Percentiles rank a stretch among this genome's conserved stretches.
Evolutionary conservation across 1,140 invertebrate species (phyloP).

Genomic region (Heliconius nattereri): DNA sequence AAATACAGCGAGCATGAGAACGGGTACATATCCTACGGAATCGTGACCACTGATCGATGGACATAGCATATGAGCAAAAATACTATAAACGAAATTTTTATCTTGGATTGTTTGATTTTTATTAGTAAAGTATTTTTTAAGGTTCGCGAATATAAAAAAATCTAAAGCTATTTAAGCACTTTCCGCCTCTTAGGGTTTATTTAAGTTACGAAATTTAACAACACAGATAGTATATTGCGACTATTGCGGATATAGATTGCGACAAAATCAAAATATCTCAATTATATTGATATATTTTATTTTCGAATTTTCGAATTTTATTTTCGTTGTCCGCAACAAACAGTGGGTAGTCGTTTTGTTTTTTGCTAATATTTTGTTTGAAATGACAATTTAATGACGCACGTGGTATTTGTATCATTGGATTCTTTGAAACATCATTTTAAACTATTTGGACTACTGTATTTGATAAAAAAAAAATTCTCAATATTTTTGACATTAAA

Average conservation of each 20-base stretch:
- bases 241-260: too few species aligned
- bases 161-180: too few species aligned
- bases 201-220: too few species aligned
- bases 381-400: slow-evolving; percentile 23
- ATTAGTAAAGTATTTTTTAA: too few species aligned
- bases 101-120: not conserved
- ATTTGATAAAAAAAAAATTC: not conserved
- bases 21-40: slow-evolving; percentile 36
- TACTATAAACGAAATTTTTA: slow-evolving; percentile 21
- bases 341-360: not conserved
- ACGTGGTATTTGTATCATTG: slow-evolving; percentile 6
- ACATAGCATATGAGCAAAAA: slow-evolving; percentile 28
- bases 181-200: too few species aligned
- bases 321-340: not conserved
- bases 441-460: not conserved
- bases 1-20: slow-evolving; percentile 27
- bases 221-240: too few species aligned
- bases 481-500: too few species aligned
- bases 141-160: too few species aligned
- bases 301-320: too few species aligned
- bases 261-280: too few species aligned
- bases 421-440: slow-evolving; percentile 4
- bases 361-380: slow-evolving; percentile 11
- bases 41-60: slow-evolving; percentile 45
- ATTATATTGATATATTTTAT: too few species aligned